Evolutionary conservation across 2,113 vertebrate species (phyloP).

Genomic region (Lonchura striata): DNA sequence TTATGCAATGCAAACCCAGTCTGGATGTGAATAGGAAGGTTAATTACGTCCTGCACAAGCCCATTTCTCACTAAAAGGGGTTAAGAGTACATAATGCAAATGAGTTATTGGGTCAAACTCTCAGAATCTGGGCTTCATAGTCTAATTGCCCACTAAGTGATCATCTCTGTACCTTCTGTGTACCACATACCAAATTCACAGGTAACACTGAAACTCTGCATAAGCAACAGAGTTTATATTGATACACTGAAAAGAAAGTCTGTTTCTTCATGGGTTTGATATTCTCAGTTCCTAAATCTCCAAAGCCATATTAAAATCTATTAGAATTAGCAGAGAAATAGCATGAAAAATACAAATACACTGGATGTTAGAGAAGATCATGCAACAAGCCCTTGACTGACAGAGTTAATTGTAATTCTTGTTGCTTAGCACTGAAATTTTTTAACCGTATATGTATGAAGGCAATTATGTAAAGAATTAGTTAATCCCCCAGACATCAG

Average conservation of each 20-base stretch:
- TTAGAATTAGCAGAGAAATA: neutral
- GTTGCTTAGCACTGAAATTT: neutral
- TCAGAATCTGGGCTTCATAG: neutral
- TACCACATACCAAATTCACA: neutral
- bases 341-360: neutral
- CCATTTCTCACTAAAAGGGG: neutral
- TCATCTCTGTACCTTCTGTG: neutral
- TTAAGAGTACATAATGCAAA: neutral
- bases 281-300: neutral
- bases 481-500: conserved; percentile 20
- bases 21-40: neutral
- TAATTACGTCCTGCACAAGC: neutral
- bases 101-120: neutral
- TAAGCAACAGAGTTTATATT: neutral
- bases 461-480: conserved; percentile 5
- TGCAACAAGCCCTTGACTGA: neutral
- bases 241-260: neutral
- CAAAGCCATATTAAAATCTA: neutral
- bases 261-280: neutral
- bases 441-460: neutral
- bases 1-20: neutral
- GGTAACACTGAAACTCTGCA: neutral
- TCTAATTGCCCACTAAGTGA: neutral
- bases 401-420: neutral
- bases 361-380: neutral